Percentiles rank a stretch among this genome's conserved stretches.
These are phyloP conservation scores for Standfussiana lucernea DNA, from an alignment of 2,888 invertebrate genomes.

Conservation along the genomic window DNA sequence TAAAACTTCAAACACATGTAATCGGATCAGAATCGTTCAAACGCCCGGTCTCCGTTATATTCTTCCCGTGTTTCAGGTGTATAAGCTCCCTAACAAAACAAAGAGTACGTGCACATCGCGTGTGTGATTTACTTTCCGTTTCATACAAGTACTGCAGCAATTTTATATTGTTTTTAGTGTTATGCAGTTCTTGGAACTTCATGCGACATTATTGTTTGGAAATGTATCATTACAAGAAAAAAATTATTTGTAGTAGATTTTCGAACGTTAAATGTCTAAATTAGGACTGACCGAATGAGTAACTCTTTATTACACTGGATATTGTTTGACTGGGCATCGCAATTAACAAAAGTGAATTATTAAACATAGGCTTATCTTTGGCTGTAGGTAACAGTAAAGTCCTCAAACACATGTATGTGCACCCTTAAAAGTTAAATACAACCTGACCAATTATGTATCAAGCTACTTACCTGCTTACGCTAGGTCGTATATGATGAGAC, in stretches of 20 bases:
- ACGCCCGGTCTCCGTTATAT: not conserved
- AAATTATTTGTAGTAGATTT: not conserved
- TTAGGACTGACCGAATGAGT: not conserved
- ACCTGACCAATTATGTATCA: not conserved
- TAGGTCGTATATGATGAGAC: not conserved
- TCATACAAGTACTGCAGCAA: conserved; percentile 62
- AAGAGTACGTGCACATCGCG: conserved; percentile 62
- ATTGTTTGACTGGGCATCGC: not conserved
- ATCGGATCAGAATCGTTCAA: not conserved
- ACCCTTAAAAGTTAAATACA: too few species aligned
- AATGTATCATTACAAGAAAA: not conserved
- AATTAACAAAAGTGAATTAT: not conserved
- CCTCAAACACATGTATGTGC: not conserved
- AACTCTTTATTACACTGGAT: not conserved
- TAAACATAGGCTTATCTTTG: not conserved
- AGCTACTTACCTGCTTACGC: not conserved
- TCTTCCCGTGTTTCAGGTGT: conserved; percentile 11
- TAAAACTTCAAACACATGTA: not conserved
- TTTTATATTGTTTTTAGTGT: conserved; percentile 60
- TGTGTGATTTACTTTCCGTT: conserved; percentile 76
- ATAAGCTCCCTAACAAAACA: conserved; percentile 47
- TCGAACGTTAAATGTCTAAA: not conserved
- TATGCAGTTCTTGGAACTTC: conserved; percentile 47
- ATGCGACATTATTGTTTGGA: conserved; percentile 29
- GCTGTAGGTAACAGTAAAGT: not conserved